These are phyloP conservation scores for Anodontia alba DNA, from an alignment of 2,888 invertebrate species.

Conservation along the genomic window DNA sequence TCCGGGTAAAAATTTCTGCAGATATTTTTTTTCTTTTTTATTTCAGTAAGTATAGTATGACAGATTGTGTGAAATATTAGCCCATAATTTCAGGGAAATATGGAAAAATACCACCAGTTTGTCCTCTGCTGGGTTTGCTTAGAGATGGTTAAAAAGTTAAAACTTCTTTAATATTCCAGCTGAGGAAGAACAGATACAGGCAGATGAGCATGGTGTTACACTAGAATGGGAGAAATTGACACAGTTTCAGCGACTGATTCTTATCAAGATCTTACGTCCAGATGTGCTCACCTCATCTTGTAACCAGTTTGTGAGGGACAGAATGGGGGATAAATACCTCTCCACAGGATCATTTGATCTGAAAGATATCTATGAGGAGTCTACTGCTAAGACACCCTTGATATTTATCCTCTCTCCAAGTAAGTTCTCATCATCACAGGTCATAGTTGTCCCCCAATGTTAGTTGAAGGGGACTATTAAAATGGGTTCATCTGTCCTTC, in stretches of 20 bases:
- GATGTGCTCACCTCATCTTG: constrained; percentile 77
- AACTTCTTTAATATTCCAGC: neutral
- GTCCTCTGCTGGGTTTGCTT: too few species aligned
- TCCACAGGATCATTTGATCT: constrained; percentile 82
- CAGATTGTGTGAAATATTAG: too few species aligned
- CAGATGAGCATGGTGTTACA: constrained; percentile 54
- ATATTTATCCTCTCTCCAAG: constrained; percentile 84
- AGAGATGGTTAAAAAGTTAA: too few species aligned
- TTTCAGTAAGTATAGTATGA: too few species aligned
- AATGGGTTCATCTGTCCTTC: too few species aligned
- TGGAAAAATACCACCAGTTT: too few species aligned
- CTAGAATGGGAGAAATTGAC: constrained; percentile 80
- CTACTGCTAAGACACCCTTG: constrained; percentile 82
- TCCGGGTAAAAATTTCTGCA: too few species aligned
- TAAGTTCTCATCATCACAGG: constrained; percentile 45
- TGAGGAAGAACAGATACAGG: constrained; percentile 21
- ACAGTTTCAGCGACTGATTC: constrained; percentile 81
- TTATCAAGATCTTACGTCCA: constrained; percentile 82
- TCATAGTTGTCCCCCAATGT: too few species aligned
- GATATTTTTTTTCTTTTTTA: too few species aligned
- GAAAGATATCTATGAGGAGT: constrained; percentile 82
- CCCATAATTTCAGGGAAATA: too few species aligned
- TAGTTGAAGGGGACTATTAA: too few species aligned
- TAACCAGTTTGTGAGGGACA: constrained; percentile 78
- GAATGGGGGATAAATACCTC: constrained; percentile 80